Evolutionary conservation across 1,140 invertebrate species (phyloP), one percentile per base, ranked within the genome.

Genomic region (Plectrocnemia conspersa): DNA sequence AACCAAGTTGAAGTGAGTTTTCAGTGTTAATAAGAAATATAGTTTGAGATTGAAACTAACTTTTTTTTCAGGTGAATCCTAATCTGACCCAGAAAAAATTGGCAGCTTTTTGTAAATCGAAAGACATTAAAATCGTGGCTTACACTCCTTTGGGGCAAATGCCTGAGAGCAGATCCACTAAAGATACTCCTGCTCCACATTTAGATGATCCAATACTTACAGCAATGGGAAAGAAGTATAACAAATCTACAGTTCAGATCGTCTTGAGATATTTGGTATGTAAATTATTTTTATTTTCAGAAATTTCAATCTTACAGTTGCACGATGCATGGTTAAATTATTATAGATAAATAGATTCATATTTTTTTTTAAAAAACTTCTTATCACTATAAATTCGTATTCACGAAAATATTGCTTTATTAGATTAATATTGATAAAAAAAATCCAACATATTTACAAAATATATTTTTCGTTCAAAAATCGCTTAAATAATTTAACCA

Each of bases 121-220:
- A 79, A 5, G 74, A 74, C 11, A 82, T 91, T 23, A 64, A 68
- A 0, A 65, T 91, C 1, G 86, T 82, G 50, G 86, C 83, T 2
- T 92, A 90, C 73, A 82, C 82, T 65, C 87, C 89, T 0, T 77
- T 93, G 10, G 88, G 85, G 0, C 83, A 85, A 44, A 64, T 79
- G 48, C 71, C 76, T 2, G 63, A 66, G 42, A 32, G 25, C 9
- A 63, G 72, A 13, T 52, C 64, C 0, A 38, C 11, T 29, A 47
- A 50, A 0, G 69, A 72, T 7, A 74, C 82, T 15, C 73, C 78
- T 3, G 71, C 74, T 9, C 72, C 82, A 1, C 68, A 75, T 2
- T 67, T 77, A 2, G 78, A 87, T 7, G 75, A 79, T 52, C 71
- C 80, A 0, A 72, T 75, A 35, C 67, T 90, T 0, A 69, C 76